Percentiles rank a stretch among this genome's conserved stretches.
phyloP scores from a whole-genome alignment of 1,140 invertebrate species.

The Diuraphis noxia region DNA sequence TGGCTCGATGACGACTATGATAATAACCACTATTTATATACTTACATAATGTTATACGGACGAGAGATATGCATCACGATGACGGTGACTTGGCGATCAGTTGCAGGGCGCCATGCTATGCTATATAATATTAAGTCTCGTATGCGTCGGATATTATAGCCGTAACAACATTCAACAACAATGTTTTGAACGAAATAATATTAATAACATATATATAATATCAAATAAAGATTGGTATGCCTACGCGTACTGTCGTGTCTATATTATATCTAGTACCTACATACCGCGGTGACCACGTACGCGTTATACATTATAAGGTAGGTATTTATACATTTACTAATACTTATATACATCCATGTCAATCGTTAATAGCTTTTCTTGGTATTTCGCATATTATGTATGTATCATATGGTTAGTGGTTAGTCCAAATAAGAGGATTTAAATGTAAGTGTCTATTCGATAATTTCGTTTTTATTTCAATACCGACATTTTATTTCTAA shows the following conservation, averaged over 20 bases:
- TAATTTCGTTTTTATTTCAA: not conserved
- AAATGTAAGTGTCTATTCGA: not conserved
- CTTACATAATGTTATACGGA: not conserved
- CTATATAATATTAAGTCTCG: no score
- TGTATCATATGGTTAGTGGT: not conserved
- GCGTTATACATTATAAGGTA: no score
- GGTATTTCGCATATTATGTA: not conserved
- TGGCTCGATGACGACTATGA: not conserved
- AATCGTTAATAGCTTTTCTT: not conserved
- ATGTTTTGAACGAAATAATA: no score
- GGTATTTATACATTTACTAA: no score
- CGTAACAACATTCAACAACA: not conserved
- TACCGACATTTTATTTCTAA: not conserved
- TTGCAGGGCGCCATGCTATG: not conserved
- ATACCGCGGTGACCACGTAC: no score
- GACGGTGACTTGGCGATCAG: not conserved
- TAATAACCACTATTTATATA: not conserved
- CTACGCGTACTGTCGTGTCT: no score
- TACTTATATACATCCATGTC: not conserved
- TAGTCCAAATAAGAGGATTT: not conserved
- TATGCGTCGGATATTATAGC: not conserved
- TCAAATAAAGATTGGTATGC: no score
- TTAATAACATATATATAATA: no score
- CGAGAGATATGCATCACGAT: not conserved
- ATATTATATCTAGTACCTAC: no score